Conservation (phyloP, 2,113 vertebrate species). For the Procavia capensis region DNA sequence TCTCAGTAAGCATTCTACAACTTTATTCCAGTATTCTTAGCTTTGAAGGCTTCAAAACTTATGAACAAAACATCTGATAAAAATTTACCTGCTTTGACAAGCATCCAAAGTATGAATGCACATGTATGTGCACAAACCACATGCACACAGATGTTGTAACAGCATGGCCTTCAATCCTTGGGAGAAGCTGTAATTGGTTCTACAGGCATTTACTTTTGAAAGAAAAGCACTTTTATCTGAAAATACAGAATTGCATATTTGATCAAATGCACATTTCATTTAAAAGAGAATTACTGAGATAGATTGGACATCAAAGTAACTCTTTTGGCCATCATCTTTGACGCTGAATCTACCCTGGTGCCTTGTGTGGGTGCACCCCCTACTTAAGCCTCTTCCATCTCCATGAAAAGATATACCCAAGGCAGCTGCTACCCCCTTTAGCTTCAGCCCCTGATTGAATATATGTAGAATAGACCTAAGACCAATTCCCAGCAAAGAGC, state of each 20-base stretch:
- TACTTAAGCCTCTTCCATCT: background rate
- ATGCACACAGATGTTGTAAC: background rate
- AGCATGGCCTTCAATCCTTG: background rate
- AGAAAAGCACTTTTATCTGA: background rate
- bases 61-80: background rate
- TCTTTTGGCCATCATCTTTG: background rate
- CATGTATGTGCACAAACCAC: background rate
- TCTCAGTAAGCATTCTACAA: background rate
- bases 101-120: background rate
- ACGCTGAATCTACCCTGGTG: background rate
- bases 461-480: background rate
- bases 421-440: background rate
- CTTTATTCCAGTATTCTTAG: background rate
- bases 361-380: background rate
- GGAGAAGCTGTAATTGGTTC: background rate
- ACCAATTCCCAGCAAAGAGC: background rate
- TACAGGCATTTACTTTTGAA: background rate
- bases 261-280: background rate
- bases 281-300: background rate
- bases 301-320: background rate
- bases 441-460: background rate
- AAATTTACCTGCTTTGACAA: background rate
- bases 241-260: background rate
- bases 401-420: background rate
- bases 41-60: background rate